Conservation (phyloP, 2,113 vertebrate species). For the Pongo abelii region DNA sequence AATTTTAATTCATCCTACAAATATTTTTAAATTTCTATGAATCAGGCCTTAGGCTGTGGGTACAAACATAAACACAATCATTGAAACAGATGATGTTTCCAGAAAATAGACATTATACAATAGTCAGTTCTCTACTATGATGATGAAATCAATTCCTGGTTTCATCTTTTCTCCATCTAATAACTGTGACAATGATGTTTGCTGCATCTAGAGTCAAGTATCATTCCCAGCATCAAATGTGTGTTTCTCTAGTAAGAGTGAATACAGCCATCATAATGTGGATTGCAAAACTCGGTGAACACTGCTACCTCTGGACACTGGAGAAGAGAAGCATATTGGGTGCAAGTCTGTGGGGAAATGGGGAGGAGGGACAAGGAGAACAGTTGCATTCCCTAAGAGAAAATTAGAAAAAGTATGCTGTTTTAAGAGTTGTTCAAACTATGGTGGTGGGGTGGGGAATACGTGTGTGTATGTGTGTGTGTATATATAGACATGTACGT, state of each 20-base stretch:
- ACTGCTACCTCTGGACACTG: not conserved
- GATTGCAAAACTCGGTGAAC: not conserved
- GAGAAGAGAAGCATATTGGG: fast-evolving
- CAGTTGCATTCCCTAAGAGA: not conserved
- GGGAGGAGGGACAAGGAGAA: fast-evolving
- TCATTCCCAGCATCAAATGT: not conserved
- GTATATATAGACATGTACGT: not conserved
- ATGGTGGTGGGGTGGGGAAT: too few relatives aligned
- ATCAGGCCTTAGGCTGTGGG: not conserved
- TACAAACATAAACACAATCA: not conserved
- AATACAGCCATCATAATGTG: not conserved
- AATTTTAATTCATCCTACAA: not conserved
- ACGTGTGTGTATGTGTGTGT: fast-evolving
- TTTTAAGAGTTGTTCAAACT: not conserved
- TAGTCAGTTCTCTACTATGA: not conserved
- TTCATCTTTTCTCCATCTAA: not conserved
- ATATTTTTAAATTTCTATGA: not conserved
- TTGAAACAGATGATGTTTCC: not conserved
- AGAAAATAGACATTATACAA: not conserved
- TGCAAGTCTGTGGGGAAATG: not conserved
- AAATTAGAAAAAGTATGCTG: not conserved
- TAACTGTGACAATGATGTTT: not conserved
- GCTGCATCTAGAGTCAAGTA: not conserved
- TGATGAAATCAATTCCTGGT: not conserved
- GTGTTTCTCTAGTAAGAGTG: not conserved